Conservation (phyloP, 2,888 invertebrate genomes). For the Agrochola macilenta region DNA sequence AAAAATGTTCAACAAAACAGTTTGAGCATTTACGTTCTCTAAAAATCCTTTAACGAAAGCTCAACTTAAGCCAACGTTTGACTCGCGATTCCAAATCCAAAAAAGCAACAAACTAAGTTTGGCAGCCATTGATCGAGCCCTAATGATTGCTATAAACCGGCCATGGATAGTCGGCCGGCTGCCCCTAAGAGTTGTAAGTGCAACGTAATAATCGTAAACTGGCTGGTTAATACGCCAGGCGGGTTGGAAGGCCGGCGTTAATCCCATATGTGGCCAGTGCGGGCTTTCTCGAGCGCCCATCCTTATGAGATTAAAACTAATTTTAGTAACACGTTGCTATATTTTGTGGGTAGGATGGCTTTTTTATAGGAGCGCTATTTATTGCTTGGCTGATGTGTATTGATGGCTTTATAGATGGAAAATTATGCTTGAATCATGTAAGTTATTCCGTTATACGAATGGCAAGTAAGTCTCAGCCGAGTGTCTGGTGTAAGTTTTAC, state of each 20-base stretch:
- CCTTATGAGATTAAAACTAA: constrained; percentile 74
- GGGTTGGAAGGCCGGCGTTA: constrained; percentile 72
- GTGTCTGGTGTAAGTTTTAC: not conserved
- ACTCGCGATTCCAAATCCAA: constrained; percentile 32
- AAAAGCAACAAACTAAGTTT: constrained; percentile 56
- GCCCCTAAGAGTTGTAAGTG: constrained; percentile 76
- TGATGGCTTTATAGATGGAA: constrained; percentile 1
- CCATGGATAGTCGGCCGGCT: constrained; percentile 69
- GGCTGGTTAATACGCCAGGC: constrained; percentile 73
- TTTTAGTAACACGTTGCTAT: constrained; percentile 65
- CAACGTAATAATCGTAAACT: constrained; percentile 79
- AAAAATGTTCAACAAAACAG: not conserved
- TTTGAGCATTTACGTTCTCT: not conserved
- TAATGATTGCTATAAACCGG: constrained; percentile 78
- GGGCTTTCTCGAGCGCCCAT: constrained; percentile 61
- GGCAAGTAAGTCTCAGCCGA: too few relatives aligned
- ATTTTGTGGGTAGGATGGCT: constrained; percentile 43
- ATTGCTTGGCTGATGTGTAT: too few relatives aligned
- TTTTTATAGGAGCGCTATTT: constrained; percentile 35
- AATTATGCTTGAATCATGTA: not conserved
- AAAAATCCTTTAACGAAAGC: constrained; percentile 11
- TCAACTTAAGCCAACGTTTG: constrained; percentile 14
- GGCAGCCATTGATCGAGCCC: constrained; percentile 69
- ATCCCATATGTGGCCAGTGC: constrained; percentile 77
- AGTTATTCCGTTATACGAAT: not conserved